A percentile compares a stretch with the other conserved stretches of the same genome.
Evolutionary conservation across 2,888 invertebrate genomes (phyloP).

Genomic region (Caenorhabditis panamensis): DNA sequence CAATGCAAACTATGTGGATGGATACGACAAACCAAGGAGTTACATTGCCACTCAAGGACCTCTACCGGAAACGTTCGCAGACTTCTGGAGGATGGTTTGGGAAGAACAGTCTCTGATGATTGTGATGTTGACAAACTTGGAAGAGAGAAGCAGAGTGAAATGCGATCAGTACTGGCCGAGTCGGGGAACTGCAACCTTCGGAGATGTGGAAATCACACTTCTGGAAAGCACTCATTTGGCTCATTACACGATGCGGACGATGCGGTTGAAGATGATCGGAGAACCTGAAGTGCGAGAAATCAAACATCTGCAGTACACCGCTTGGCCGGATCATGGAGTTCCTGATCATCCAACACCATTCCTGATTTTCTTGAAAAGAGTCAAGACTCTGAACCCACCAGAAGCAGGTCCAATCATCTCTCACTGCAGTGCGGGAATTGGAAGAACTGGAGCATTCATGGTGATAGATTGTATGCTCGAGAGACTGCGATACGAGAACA

Average conservation of each 20-base stretch:
- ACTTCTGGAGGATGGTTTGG: slow-evolving; percentile 99
- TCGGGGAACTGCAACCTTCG: slow-evolving; percentile 94
- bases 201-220: slow-evolving; percentile 92
- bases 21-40: slow-evolving; percentile 97
- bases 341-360: slow-evolving; percentile 99
- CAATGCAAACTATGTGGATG: slow-evolving; percentile 99
- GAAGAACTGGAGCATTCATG: slow-evolving; percentile 96
- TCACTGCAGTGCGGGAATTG: slow-evolving; percentile 92
- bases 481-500: slow-evolving; percentile 95
- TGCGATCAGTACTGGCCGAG: slow-evolving; percentile 91
- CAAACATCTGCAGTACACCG: slow-evolving; percentile 97
- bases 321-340: slow-evolving; percentile 99
- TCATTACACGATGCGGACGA: slow-evolving; percentile 97
- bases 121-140: slow-evolving; percentile 99
- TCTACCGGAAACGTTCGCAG: slow-evolving; percentile 95
- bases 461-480: slow-evolving; percentile 99
- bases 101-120: slow-evolving; percentile 94
- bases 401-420: slow-evolving; percentile 96
- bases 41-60: slow-evolving; percentile 99
- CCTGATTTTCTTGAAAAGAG: slow-evolving; percentile 94
- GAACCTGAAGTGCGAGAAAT: slow-evolving; percentile 90
- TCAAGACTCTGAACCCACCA: slow-evolving; percentile 91
- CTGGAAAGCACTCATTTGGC: slow-evolving; percentile 96
- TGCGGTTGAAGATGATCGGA: slow-evolving; percentile 87
- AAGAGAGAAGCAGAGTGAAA: slow-evolving; percentile 94